Conservation (phyloP, 2,888 invertebrate genomes). For the Tipula unca region DNA sequence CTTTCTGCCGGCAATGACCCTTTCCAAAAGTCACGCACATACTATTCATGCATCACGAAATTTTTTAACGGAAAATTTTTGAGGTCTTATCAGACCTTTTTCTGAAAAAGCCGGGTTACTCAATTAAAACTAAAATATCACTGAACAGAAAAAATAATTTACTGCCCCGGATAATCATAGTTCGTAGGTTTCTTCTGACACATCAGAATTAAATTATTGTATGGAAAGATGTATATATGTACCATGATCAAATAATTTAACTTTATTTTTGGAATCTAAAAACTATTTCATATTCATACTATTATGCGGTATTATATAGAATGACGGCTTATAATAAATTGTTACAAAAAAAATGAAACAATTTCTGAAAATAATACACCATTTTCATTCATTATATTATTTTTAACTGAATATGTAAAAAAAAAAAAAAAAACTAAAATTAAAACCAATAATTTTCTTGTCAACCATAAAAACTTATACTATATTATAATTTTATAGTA, state of each 20-base stretch:
- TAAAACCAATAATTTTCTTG: slow-evolving; percentile 3
- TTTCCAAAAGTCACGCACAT: too few relatives aligned
- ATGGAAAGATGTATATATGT: too few relatives aligned
- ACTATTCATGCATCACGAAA: too few relatives aligned
- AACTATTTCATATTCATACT: background rate
- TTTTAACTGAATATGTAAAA: background rate
- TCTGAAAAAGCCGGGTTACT: too few relatives aligned
- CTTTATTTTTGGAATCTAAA: background rate
- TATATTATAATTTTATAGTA: background rate
- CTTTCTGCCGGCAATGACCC: too few relatives aligned
- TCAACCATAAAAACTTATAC: background rate
- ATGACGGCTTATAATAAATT: background rate
- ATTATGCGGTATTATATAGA: background rate
- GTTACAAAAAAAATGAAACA: background rate
- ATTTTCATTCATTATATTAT: background rate
- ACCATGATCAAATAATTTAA: background rate
- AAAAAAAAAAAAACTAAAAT: background rate
- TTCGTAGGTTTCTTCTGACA: too few relatives aligned
- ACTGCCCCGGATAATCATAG: too few relatives aligned
- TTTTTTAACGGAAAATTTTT: too few relatives aligned
- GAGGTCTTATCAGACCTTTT: too few relatives aligned
- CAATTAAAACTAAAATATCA: too few relatives aligned
- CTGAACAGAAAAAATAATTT: too few relatives aligned
- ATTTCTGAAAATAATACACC: background rate
- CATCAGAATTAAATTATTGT: too few relatives aligned